phyloP scores from a whole-genome alignment of 2,113 vertebrate genomes.

The Grus americana region DNA sequence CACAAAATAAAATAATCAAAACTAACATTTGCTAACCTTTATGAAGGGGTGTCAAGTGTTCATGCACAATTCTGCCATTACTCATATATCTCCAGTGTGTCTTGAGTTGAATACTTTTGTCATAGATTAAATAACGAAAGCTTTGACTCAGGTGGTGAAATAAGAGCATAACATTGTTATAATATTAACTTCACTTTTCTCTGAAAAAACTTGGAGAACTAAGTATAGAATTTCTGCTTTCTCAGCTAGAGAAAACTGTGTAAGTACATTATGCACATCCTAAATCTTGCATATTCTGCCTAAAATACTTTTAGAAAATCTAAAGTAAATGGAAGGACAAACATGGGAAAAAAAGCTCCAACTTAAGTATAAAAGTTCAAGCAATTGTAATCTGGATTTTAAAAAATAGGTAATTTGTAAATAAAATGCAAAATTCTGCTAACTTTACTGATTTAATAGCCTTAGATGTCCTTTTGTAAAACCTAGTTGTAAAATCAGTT shows the following conservation, averaged over 20 bases:
- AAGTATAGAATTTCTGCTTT: not conserved
- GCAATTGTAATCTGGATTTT: not conserved
- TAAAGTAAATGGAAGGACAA: not conserved
- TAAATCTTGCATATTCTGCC: not conserved
- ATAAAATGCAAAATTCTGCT: not conserved
- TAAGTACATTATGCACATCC: not conserved
- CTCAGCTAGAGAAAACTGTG: not conserved
- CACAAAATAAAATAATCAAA: not conserved
- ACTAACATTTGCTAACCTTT: not conserved
- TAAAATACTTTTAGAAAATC: not conserved
- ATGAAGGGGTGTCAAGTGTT: not conserved
- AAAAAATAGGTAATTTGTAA: not conserved
- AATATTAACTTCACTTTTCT: not conserved
- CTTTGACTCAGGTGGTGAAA: not conserved
- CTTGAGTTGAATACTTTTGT: not conserved
- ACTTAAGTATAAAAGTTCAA: not conserved
- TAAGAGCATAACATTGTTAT: not conserved
- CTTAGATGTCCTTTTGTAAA: not conserved
- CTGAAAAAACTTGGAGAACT: not conserved
- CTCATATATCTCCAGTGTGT: not conserved
- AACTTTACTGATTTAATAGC: not conserved
- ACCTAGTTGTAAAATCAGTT: not conserved
- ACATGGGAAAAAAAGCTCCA: fast-evolving
- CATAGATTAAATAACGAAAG: not conserved
- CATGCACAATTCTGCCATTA: not conserved